A percentile compares a stretch with the other conserved stretches of the same genome.
Evolutionary conservation across 2,888 invertebrate genomes (phyloP).

Genomic region (Agrypnus murinus): DNA sequence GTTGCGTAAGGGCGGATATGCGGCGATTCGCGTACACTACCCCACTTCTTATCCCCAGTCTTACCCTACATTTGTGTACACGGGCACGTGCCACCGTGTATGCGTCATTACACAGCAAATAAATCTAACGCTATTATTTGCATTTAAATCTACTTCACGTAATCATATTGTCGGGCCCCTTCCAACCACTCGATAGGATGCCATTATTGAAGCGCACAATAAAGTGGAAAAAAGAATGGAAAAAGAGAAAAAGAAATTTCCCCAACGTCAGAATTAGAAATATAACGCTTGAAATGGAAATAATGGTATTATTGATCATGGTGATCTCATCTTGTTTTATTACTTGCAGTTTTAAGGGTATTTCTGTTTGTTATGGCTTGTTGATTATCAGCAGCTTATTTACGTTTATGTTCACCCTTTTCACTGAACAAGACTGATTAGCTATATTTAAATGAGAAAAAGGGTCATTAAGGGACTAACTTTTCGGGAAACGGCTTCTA

Average conservation of each 20-base stretch:
- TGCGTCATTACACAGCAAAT: conserved; percentile 55
- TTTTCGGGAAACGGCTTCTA: too few species aligned
- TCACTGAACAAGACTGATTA: not conserved
- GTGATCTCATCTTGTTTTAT: conserved; percentile 44
- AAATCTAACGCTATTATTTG: conserved; percentile 48
- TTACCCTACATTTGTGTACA: conserved; percentile 49
- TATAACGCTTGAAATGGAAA: conserved; percentile 35
- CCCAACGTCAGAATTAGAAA: conserved; percentile 15
- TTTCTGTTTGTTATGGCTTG: conserved; percentile 27
- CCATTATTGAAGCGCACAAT: not conserved
- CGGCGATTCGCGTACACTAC: conserved; percentile 45
- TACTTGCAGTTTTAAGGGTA: conserved; percentile 36
- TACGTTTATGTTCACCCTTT: conserved; percentile 3
- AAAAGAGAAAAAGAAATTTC: not conserved
- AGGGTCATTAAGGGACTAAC: not conserved
- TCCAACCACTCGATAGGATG: not conserved
- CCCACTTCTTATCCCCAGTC: conserved; percentile 31
- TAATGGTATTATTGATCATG: conserved; percentile 45
- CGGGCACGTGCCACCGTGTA: conserved; percentile 51
- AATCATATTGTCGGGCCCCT: conserved; percentile 28
- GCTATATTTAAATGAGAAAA: not conserved
- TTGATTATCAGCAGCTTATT: not conserved
- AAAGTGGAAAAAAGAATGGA: not conserved
- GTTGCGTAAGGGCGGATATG: conserved; percentile 48
- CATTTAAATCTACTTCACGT: conserved; percentile 43